phyloP scores from a whole-genome alignment of 1,140 invertebrate species.

The Lethrus apterus region DNA sequence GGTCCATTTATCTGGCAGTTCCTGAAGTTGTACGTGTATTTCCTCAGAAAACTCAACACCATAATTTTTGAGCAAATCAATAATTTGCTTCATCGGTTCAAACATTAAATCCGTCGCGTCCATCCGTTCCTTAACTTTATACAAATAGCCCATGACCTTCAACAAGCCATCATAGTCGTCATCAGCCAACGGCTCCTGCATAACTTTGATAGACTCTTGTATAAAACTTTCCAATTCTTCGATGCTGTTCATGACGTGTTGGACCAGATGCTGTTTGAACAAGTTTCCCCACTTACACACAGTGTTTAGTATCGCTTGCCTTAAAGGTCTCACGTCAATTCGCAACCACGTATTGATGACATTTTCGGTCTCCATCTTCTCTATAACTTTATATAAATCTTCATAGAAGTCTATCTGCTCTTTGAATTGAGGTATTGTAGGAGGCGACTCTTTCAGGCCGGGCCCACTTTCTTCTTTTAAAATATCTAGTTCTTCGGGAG shows the following conservation, averaged over 20 bases:
- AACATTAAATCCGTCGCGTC: constrained; percentile 65
- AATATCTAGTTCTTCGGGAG: constrained; percentile 76
- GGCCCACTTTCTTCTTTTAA: constrained; percentile 52
- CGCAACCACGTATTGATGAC: constrained; percentile 33
- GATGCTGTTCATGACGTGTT: constrained; percentile 69
- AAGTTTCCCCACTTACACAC: constrained; percentile 91
- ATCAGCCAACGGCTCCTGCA: constrained; percentile 51
- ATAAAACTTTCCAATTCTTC: constrained; percentile 55
- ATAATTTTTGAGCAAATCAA: constrained; percentile 63
- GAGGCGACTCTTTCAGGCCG: constrained; percentile 46
- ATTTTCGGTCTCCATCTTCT: constrained; percentile 30
- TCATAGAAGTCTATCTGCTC: constrained; percentile 92
- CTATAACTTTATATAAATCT: constrained; percentile 70
- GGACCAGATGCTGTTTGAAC: constrained; percentile 90
- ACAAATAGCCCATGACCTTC: constrained; percentile 53
- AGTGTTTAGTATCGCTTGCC: constrained; percentile 82
- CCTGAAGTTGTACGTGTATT: constrained; percentile 50
- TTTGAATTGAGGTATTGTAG: constrained; percentile 82
- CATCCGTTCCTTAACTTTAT: constrained; percentile 53
- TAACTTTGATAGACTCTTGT: constrained; percentile 46
- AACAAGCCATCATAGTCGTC: constrained; percentile 59
- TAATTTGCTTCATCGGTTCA: constrained; percentile 70
- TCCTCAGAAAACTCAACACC: constrained; percentile 67
- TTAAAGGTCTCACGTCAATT: constrained; percentile 82
- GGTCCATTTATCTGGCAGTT: constrained; percentile 82